phyloP scores from a whole-genome alignment of 53 echinoderm and acorn worm genomes.

The Zoroaster sp. region DNA sequence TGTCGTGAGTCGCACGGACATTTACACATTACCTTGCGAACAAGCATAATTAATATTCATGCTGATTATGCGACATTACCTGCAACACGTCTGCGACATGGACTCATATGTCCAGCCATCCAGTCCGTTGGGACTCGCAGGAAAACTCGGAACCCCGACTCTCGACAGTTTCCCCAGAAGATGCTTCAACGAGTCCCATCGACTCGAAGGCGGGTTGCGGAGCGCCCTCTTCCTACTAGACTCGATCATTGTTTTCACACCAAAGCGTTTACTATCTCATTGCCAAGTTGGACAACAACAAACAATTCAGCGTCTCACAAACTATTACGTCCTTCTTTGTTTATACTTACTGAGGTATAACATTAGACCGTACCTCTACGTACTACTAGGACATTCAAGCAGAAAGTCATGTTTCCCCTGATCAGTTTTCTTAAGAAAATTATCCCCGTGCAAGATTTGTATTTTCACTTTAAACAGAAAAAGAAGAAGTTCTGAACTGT shows the following conservation, averaged over 20 bases:
- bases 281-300: no score
- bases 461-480: not conserved
- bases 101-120: not conserved
- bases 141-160: not conserved
- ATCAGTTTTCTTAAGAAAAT: not conserved
- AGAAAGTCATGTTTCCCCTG: not conserved
- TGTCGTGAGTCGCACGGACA: not conserved
- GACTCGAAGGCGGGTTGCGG: not conserved
- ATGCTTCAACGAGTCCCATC: conserved; percentile 25
- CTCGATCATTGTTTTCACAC: not conserved
- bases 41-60: not conserved
- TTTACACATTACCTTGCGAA: not conserved
- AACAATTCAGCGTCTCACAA: no score
- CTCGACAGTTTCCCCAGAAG: conserved; percentile 2
- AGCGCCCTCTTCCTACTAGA: not conserved
- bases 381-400: not conserved
- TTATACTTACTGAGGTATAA: not conserved
- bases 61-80: not conserved
- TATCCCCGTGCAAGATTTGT: not conserved
- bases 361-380: not conserved
- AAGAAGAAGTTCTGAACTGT: not conserved
- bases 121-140: not conserved
- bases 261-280: not conserved
- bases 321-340: not conserved
- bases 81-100: conserved; percentile 13